Evolutionary conservation across 2,797 vertebrate genomes (phyloP), one percentile per base, ranked within the genome.

Genomic region (Lagocephalus sceleratus): DNA sequence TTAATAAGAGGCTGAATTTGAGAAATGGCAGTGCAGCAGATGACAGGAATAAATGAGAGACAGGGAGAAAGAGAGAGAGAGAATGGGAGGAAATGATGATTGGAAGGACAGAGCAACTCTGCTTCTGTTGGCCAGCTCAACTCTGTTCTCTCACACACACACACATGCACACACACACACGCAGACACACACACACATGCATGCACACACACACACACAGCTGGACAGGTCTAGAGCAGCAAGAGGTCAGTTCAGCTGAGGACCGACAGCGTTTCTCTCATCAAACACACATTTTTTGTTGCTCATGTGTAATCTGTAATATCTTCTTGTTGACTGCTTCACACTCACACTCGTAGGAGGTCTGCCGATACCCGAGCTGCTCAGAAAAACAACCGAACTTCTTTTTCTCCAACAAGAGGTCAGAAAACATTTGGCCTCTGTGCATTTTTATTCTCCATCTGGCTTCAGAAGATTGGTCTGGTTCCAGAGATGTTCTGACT

Each of bases 1-100:
- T 83, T 79, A 85, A 82, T 83, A 81, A 83, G 76, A 54, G 49
- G 62, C 60, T 20, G 68, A 29, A 74, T 71, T 75, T 82, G 83
- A 84, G 71, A 53, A 82, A 82, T 78, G 73, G 54, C 2, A 23
- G 40, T 32, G 9, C 5, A 26, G 40, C 42, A 51, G 73, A 60
- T 6, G 67, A 67, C 71, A 20, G 54, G 50, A 76, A 82, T 69
- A 73, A 84, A 77, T 68, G 78, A 80, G 68, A 68, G 54, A 6
- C 76, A 80, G 68, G 66, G 54, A 6, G 16, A 14, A 12, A 39
- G 16, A 14, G 32, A 35, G 32, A 35, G 32, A n/a, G 62, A 8
- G 20, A 73, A 69, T 54, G 63, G 66, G 59, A 47, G 57, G 71
- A 71, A 85, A 71, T 73, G 76, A 76, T 69, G 71, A 64, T 43